Evolutionary conservation across 2,888 invertebrate genomes (phyloP).

Genomic region (Dryomyza anilis): DNA sequence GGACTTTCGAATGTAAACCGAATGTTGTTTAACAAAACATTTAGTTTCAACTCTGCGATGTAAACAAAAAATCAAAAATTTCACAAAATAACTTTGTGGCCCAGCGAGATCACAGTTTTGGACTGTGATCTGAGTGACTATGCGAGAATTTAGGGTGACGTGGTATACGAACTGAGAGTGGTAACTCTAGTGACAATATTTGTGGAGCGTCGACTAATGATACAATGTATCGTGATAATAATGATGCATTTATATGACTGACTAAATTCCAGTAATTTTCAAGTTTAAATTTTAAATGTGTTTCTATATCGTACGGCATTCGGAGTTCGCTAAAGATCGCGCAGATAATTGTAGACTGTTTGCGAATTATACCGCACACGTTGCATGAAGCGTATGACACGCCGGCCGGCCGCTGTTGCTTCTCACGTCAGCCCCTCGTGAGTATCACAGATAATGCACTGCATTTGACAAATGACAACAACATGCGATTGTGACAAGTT

Average conservation of each 20-base stretch:
- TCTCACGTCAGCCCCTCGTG: not conserved
- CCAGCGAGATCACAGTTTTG: not conserved
- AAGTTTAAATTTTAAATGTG: too few relatives aligned
- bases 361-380: not conserved
- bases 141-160: too few relatives aligned
- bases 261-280: too few relatives aligned
- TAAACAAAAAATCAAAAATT: constrained; percentile 12
- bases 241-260: too few relatives aligned
- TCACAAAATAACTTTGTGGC: not conserved
- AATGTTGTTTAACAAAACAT: constrained; percentile 35
- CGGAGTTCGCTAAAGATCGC: not conserved
- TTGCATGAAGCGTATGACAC: constrained; percentile 8
- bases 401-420: not conserved
- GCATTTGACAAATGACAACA: constrained; percentile 58
- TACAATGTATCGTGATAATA: too few relatives aligned
- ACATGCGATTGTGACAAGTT: constrained; percentile 60
- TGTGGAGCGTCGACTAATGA: too few relatives aligned
- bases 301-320: too few relatives aligned
- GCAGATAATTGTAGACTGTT: not conserved
- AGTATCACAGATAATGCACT: not conserved
- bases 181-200: too few relatives aligned
- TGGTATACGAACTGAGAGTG: too few relatives aligned
- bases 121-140: not conserved
- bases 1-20: constrained; percentile 47
- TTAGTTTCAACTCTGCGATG: constrained; percentile 17